Evolutionary conservation across 1,140 invertebrate species (phyloP), one percentile per base, ranked within the genome.

Genomic region (Eupeodes corollae): DNA sequence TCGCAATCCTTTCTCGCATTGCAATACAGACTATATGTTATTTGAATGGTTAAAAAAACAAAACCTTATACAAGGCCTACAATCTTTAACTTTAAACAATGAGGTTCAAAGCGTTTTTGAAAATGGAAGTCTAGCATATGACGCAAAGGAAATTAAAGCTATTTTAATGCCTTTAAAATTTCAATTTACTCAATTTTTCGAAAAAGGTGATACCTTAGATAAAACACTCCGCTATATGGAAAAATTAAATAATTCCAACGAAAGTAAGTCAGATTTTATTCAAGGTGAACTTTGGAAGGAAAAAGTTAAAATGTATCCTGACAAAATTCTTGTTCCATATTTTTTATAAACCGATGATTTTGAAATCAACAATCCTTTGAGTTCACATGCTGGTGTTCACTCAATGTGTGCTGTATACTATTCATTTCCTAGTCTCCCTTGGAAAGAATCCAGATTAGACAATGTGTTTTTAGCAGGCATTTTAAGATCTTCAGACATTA

Each of bases 131-230:
- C n/a, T n/a, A n/a, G n/a, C n/a, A n/a, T n/a, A 41, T 6, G 30
- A 41, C 30, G 18, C 19, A 26, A 18, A 18, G 19, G 5, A 41
- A 41, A 26, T 26, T 13, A 41, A 41, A 11, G 40, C 16, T 12
- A 41, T 26, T 31, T 15, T 43, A 43, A 43, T 43, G 42, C 26
- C 42, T 5, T 14, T 43, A 18, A 31, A 43, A n/a, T n/a, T n/a
- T n/a, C n/a, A n/a, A n/a, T n/a, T n/a, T n/a, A n/a, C n/a, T n/a
- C n/a, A n/a, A n/a, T 18, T 43, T 43, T 43, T 14, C 30, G 33
- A 31, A 31, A 14, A 32, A 43, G 33, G 33, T 14, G 5, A 43
- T 43, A 31, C 6, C 42, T 15, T 43, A 15, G 42, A 43, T 9
- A 15, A 43, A 5, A 31, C 33, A n/a, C n/a, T 31, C 33, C 33